Evolutionary conservation across 2,113 vertebrate genomes (phyloP), one percentile per base, ranked within the genome.

Genomic region (Petromus typicus): DNA sequence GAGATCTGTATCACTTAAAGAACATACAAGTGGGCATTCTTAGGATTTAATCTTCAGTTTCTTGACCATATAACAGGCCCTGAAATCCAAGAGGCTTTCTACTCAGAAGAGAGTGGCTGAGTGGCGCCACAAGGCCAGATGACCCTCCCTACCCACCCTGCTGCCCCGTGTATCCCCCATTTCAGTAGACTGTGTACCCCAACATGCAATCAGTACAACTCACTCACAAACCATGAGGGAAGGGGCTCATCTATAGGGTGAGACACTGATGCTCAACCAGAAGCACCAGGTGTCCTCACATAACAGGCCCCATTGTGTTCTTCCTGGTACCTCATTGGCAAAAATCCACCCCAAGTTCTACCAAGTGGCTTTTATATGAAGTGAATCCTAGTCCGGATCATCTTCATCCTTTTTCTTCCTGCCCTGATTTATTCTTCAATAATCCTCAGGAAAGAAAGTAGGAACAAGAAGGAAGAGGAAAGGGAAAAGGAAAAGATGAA

Each of bases 1-100:
- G 82, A 13, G 11, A 86, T 34, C 82, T 86, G 5, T 1, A 18
- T 75, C 27, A 64, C 66, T 94, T 67, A n/a, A 63, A 91, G 48
- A 78, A 57, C 64, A 69, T 10, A 92, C 16, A 56, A 76, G 22
- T 3, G 4, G 22, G 3, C 10, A 48, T 67, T 30, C 34, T 90
- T 85, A 69, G 37, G 56, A 93, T 83, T 56, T 40, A 84, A 54
- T 85, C 32, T 96, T 56, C 73, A 34, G 89, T n/a, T 76, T 76
- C 7, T 56, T 88, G 16, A 54, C 83, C 23, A 84, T 75, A 75
- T 66, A n/a, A 13, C 37, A 69, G 18, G 30, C 4, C 25, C 73
- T 43, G 73, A 67, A 9, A 48, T 48, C 48, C 48, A 66, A 37
- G 54, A 84, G 87, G 25, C 5, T 14, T 79, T 93, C 51, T 64